A percentile compares a stretch with the other conserved stretches of the same genome.
Conservation (phyloP, 2,797 vertebrate species). For the Alexandromys oeconomus region DNA sequence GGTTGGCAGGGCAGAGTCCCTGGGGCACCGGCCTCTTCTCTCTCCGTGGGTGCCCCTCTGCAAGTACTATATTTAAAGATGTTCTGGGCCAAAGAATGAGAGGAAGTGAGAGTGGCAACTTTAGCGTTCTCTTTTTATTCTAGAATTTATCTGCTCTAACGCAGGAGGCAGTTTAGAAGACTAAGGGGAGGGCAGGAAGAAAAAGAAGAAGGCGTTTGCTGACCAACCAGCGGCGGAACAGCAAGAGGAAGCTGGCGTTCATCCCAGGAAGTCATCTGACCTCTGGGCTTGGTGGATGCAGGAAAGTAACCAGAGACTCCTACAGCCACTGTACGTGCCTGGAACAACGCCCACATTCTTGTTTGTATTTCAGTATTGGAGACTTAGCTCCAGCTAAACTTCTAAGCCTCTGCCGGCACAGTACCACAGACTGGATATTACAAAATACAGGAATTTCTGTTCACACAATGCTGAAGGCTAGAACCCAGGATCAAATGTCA, state of each 20-base stretch:
- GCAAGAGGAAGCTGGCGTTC: constrained; percentile 54
- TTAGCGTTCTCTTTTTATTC: constrained; percentile 70
- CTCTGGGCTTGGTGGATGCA: neutral
- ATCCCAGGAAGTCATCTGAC: constrained; percentile 63
- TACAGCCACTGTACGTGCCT: neutral
- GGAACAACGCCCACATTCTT: neutral
- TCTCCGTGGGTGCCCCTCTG: neutral
- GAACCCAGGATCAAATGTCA: neutral
- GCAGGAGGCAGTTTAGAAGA: constrained; percentile 72
- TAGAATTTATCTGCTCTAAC: neutral
- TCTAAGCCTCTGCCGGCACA: neutral
- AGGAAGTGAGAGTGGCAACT: constrained; percentile 80
- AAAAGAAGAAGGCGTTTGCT: neutral
- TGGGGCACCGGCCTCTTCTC: neutral
- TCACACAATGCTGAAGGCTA: neutral
- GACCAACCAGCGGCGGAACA: neutral
- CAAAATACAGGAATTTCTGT: neutral
- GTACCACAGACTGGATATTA: neutral
- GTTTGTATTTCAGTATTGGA: neutral
- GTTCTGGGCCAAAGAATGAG: neutral
- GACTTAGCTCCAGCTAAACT: neutral
- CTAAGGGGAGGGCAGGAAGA: constrained; percentile 29
- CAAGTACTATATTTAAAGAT: constrained; percentile 59
- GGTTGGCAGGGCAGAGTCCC: neutral
- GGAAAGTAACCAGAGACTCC: neutral